phyloP scores from a whole-genome alignment of 2,888 invertebrate genomes.

The Tenthredo scrophulariae region DNA sequence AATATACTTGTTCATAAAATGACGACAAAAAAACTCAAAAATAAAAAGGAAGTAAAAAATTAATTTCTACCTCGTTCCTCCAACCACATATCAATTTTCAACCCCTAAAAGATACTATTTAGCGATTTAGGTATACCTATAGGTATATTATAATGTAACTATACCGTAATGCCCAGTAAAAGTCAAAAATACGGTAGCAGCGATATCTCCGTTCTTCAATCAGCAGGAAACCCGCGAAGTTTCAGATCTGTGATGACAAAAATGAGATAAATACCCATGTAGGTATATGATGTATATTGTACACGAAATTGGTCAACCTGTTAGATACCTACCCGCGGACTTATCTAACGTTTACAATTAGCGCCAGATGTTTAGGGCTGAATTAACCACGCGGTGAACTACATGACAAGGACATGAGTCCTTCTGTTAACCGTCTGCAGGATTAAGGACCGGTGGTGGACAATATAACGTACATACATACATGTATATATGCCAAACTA shows the following conservation, averaged over 20 bases:
- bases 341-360: conserved; percentile 72
- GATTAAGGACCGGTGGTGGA: conserved; percentile 50
- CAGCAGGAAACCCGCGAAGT: conserved; percentile 38
- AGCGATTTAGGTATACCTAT: background rate
- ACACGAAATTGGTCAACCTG: conserved; percentile 70
- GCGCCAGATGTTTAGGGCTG: conserved; percentile 70
- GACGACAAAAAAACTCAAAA: background rate
- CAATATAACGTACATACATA: conserved; percentile 9
- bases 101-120: background rate
- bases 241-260: conserved; percentile 30
- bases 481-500: no score
- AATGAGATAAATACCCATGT: background rate
- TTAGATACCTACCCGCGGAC: conserved; percentile 63
- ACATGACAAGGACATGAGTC: conserved; percentile 57
- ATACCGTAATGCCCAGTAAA: background rate
- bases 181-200: conserved; percentile 31
- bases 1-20: background rate
- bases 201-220: conserved; percentile 14
- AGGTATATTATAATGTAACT: background rate
- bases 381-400: conserved; percentile 54
- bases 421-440: conserved; percentile 51
- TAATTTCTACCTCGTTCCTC: background rate
- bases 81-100: background rate
- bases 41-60: background rate
- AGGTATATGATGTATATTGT: background rate